Evolutionary conservation across 2,113 vertebrate species (phyloP), one percentile per base, ranked within the genome.

Genomic region (Pseudorectes ferrugineus): DNA sequence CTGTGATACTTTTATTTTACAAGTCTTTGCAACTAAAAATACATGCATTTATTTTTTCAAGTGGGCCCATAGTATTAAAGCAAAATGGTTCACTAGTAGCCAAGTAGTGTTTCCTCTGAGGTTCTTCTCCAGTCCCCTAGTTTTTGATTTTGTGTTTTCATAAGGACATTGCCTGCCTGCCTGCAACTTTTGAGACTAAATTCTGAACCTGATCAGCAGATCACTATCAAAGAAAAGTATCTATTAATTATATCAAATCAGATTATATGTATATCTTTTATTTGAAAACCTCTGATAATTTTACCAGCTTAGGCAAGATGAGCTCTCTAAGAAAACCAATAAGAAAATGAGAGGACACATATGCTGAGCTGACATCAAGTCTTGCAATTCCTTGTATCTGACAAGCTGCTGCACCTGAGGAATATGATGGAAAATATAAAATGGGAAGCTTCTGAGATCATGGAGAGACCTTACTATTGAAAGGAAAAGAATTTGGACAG

Each of bases 151-250:
- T 96, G 66, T 92, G 65, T 59, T 96, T 95, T 97, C 94, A 95
- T 55, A 94, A 95, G 91, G 12, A 36, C 52, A 70, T 85, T 97
- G 93, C 40, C 66, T 95, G 86, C 81, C 75, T 91, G 95, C 78
- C 81, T 91, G 78, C 76, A 93, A 71, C 58, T 95, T 97, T 93
- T 85, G 72, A 91, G 75, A 95, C 75, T 78, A 96, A 95, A 97
- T 97, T 95, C 87, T 96, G 80, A 98, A 96, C 88, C 87, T 48
- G 28, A 97, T 95, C 96, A 97, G 77, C 81, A 97, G 88, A 97
- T 88, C 2, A 0, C 68, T 91, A 73, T 88, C 68, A 67, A 42
- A 95, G 51, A 94, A 83, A 85, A 76, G 49, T 42, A 49, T 93
- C 93, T 85, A 89, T 78, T 96, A 95, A 94, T 93, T 95, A 91